Percentiles rank a stretch among this genome's conserved stretches.
phyloP scores from a whole-genome alignment of 1,140 invertebrate genomes.

The Macrobrachium rosenbergii region DNA sequence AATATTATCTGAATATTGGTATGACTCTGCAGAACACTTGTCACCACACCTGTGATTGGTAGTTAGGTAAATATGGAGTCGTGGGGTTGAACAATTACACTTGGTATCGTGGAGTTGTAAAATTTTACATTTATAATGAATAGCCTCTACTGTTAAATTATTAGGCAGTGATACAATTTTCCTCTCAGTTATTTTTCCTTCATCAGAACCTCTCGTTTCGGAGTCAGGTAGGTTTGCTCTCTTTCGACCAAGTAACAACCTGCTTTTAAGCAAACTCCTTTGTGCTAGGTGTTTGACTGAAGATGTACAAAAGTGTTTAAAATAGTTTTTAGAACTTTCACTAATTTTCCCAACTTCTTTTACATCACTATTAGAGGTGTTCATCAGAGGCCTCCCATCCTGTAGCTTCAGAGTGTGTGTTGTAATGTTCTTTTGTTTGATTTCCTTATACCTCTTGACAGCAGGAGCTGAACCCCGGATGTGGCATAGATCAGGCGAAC shows the following conservation, averaged over 20 bases:
- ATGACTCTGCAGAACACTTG: background rate
- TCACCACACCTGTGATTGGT: constrained; percentile 35
- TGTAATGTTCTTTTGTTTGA: too few relatives aligned
- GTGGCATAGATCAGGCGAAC: too few relatives aligned
- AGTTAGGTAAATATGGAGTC: constrained; percentile 54
- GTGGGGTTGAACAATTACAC: constrained; percentile 50
- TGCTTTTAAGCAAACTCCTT: constrained; percentile 7
- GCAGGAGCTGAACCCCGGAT: too few relatives aligned
- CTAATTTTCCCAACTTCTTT: too few relatives aligned
- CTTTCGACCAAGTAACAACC: background rate
- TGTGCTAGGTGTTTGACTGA: too few relatives aligned
- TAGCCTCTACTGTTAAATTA: constrained; percentile 46
- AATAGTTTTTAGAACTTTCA: too few relatives aligned
- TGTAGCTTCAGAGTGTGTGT: too few relatives aligned
- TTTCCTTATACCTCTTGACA: too few relatives aligned
- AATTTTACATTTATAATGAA: constrained; percentile 46
- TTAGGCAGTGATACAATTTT: background rate
- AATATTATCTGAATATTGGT: background rate
- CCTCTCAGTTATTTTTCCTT: background rate
- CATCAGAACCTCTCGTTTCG: background rate
- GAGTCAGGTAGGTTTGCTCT: background rate
- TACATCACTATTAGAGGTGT: too few relatives aligned
- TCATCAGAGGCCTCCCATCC: too few relatives aligned
- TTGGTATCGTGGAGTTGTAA: constrained; percentile 38
- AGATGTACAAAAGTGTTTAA: too few relatives aligned